Percentiles rank a stretch among this genome's conserved stretches.
Evolutionary conservation across 2,888 invertebrate genomes (phyloP).

Genomic region (Hypena proboscidalis): DNA sequence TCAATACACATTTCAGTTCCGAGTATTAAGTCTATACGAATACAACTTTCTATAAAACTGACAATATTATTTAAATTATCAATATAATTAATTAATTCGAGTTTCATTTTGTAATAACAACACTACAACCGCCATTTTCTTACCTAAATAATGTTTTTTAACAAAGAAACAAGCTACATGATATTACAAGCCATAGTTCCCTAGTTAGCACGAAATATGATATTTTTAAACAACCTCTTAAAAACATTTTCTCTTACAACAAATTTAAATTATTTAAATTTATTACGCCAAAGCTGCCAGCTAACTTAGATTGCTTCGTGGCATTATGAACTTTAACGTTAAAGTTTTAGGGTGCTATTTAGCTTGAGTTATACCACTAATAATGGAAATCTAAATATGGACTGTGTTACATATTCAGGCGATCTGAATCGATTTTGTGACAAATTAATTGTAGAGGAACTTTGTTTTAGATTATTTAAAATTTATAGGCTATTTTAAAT

Average conservation of each 20-base stretch:
- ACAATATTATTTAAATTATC: no score
- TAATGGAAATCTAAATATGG: constrained; percentile 26
- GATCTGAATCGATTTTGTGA: constrained; percentile 33
- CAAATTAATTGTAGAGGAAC: constrained; percentile 15
- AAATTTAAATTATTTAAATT: constrained; percentile 47
- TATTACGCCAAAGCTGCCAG: constrained; percentile 28
- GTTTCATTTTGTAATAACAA: no score
- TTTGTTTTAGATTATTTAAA: constrained; percentile 8
- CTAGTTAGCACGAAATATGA: constrained; percentile 30
- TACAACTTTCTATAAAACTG: no score
- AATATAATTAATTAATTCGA: no score
- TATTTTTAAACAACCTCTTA: constrained; percentile 36
- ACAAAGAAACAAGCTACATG: not conserved
- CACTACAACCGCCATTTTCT: no score
- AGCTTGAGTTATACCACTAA: constrained; percentile 8
- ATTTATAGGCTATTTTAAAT: not conserved
- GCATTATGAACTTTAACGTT: constrained; percentile 31
- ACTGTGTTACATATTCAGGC: constrained; percentile 21
- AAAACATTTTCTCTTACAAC: constrained; percentile 33
- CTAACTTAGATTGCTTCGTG: constrained; percentile 29
- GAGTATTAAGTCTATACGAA: no score
- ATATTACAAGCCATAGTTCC: not conserved
- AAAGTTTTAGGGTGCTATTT: constrained; percentile 27
- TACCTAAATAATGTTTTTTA: no score
- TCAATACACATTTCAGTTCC: no score